These are phyloP conservation scores for Desoria tigrina DNA, from an alignment of 2,888 invertebrate genomes.

Conservation along the genomic window DNA sequence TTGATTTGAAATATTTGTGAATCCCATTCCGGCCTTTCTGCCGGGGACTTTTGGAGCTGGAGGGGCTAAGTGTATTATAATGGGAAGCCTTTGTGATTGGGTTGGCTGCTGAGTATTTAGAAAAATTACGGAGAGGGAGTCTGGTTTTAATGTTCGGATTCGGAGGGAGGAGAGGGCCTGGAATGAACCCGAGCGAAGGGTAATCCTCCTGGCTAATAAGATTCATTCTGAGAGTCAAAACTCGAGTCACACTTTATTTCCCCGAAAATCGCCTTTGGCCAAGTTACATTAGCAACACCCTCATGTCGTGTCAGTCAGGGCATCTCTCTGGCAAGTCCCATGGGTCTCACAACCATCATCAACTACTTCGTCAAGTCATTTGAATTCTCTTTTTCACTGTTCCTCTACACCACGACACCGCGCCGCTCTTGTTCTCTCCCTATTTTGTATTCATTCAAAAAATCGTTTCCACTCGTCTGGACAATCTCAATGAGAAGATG, in stretches of 20 bases:
- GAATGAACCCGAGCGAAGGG: conserved; percentile 5
- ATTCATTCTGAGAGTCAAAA: conserved; percentile 26
- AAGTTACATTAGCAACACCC: conserved; percentile 26
- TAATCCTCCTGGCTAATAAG: conserved; percentile 26
- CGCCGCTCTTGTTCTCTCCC: not conserved
- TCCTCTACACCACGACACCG: not conserved
- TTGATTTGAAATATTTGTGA: too few relatives aligned
- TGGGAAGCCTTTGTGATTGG: conserved; percentile 8
- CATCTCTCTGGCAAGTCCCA: conserved; percentile 14
- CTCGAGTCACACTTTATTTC: conserved; percentile 24
- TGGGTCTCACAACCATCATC: conserved; percentile 26
- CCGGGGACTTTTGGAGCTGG: not conserved
- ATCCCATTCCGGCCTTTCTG: too few relatives aligned
- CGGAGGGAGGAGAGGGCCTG: too few relatives aligned
- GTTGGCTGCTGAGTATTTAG: conserved; percentile 5
- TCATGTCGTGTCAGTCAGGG: conserved; percentile 20
- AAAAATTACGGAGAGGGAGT: not conserved
- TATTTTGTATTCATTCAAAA: conserved; percentile 4
- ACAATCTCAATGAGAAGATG: conserved; percentile 18
- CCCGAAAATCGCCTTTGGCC: conserved; percentile 25
- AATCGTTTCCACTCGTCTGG: conserved; percentile 22
- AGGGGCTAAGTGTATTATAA: too few relatives aligned
- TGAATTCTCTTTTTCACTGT: not conserved
- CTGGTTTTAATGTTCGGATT: not conserved
- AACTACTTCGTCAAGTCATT: conserved; percentile 16